phyloP scores from a whole-genome alignment of 1,140 invertebrate genomes.

The Cydia strobilella region DNA sequence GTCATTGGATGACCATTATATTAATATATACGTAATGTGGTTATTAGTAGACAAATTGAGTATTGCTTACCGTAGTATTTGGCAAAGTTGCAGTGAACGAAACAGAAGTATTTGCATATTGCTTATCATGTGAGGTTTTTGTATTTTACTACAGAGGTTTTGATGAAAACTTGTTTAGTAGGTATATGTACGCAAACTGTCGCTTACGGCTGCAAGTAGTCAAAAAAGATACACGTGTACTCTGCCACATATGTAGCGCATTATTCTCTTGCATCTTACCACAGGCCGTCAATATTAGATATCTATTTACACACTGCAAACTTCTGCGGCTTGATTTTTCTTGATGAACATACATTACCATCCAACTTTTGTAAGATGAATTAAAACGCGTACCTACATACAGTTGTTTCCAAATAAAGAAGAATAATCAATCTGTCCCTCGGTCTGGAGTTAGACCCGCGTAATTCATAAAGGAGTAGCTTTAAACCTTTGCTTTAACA shows the following conservation, averaged over 20 bases:
- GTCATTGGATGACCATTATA: slow-evolving; percentile 43
- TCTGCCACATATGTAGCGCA: slow-evolving; percentile 3
- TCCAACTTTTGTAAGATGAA: not conserved
- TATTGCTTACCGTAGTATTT: slow-evolving; percentile 55
- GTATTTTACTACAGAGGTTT: slow-evolving; percentile 37
- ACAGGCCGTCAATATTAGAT: slow-evolving; percentile 14
- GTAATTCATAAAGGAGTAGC: not conserved
- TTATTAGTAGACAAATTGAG: slow-evolving; percentile 44
- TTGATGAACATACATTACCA: not conserved
- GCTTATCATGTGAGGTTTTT: slow-evolving; percentile 44
- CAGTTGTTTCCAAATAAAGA: too few relatives aligned
- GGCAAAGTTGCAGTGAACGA: slow-evolving; percentile 46
- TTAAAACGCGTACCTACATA: not conserved
- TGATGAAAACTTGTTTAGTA: slow-evolving; percentile 45
- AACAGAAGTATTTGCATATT: slow-evolving; percentile 43
- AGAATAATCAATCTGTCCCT: too few relatives aligned
- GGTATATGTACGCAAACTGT: slow-evolving; percentile 40
- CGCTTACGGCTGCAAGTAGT: slow-evolving; percentile 42
- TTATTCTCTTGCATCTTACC: slow-evolving; percentile 2
- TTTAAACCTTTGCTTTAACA: slow-evolving; percentile 56
- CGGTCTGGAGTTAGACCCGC: not conserved
- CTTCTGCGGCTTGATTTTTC: not conserved
- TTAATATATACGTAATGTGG: slow-evolving; percentile 42
- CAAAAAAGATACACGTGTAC: slow-evolving; percentile 1
- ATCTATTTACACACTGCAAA: slow-evolving; percentile 13